A percentile compares a stretch with the other conserved stretches of the same genome.
phyloP scores from a whole-genome alignment of 2,797 vertebrate species.

The Tympanoctomys barrerae region DNA sequence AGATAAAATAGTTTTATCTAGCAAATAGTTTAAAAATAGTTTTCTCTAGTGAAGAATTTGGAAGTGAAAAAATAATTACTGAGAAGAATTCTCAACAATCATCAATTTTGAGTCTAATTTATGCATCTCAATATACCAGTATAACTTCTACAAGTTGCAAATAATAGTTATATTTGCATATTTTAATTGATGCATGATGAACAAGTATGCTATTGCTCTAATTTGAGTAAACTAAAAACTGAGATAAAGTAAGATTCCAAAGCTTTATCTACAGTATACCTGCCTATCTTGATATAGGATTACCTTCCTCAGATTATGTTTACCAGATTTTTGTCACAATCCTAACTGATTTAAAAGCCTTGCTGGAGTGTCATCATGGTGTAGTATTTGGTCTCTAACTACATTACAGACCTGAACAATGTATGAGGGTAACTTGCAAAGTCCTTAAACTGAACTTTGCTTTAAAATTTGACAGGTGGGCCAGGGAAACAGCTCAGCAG shows the following conservation, averaged over 20 bases:
- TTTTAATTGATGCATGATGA: neutral
- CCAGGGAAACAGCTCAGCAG: too few relatives aligned
- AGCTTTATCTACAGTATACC: neutral
- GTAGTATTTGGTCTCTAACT: neutral
- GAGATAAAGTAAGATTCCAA: neutral
- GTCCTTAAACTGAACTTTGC: neutral
- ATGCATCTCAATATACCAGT: neutral
- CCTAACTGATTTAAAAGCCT: neutral
- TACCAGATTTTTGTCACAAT: neutral
- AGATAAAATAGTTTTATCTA: neutral
- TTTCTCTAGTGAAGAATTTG: slow-evolving; percentile 52
- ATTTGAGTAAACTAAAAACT: neutral
- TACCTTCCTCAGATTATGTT: neutral
- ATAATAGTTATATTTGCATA: neutral
- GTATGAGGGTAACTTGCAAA: neutral
- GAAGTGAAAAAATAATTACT: slow-evolving; percentile 21
- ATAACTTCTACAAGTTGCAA: slow-evolving; percentile 23
- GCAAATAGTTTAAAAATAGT: neutral
- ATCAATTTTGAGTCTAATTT: slow-evolving; percentile 44
- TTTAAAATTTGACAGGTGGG: neutral
- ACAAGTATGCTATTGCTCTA: neutral
- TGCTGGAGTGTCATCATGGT: neutral
- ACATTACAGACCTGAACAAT: neutral
- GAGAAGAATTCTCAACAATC: neutral
- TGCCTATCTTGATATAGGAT: neutral